Conservation (phyloP, 1,140 invertebrate species). For the Pectinophora gossypiella region DNA sequence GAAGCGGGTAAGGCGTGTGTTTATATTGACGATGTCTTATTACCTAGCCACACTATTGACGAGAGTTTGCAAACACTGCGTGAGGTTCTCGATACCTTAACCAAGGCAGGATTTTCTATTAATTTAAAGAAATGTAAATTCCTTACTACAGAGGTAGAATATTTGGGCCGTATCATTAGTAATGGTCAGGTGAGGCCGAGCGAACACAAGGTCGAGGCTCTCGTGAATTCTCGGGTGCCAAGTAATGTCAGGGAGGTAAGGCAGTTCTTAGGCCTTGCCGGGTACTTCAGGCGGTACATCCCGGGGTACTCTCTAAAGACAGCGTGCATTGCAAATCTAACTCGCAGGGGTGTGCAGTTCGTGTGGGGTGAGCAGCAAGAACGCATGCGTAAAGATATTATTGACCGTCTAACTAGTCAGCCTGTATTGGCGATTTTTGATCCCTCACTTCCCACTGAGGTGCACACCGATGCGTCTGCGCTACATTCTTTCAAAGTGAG, state of each 20-base stretch:
- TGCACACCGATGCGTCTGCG: constrained; percentile 17
- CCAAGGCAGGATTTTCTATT: neutral
- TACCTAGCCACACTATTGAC: neutral
- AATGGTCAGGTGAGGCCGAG: constrained; percentile 29
- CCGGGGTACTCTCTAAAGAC: constrained; percentile 12
- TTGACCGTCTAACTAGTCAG: constrained; percentile 6
- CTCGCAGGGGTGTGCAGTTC: constrained; percentile 16
- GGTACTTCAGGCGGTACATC: neutral
- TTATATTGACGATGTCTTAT: neutral
- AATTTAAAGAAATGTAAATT: constrained; percentile 4
- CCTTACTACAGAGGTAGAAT: neutral
- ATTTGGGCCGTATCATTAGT: constrained; percentile 13
- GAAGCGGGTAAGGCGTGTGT: too few species aligned
- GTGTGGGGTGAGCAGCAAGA: constrained; percentile 6
- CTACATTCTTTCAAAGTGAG: too few species aligned
- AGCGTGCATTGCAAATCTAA: neutral
- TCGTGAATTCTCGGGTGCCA: constrained; percentile 33
- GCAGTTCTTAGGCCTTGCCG: constrained; percentile 26
- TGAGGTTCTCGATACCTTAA: neutral
- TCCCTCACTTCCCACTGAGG: constrained; percentile 22
- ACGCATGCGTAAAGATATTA: neutral
- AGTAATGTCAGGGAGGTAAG: constrained; percentile 27
- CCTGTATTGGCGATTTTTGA: constrained; percentile 28
- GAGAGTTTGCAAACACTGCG: neutral
- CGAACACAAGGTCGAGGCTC: constrained; percentile 31